phyloP scores from a whole-genome alignment of 1,140 invertebrate genomes.

The Mylabris phalerata region DNA sequence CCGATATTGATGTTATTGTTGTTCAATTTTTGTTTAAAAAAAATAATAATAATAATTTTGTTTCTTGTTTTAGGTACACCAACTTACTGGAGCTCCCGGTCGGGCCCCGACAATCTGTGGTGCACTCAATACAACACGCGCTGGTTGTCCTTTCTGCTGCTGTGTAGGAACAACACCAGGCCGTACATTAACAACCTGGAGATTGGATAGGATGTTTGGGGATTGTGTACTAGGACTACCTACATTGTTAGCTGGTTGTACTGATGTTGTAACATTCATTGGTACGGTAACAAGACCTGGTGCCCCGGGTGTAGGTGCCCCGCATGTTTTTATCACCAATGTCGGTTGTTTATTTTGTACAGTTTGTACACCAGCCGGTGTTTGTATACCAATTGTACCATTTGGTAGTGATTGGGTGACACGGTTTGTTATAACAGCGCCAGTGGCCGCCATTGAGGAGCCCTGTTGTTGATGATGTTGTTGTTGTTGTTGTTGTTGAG shows the following conservation, averaged over 20 bases:
- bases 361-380: slow-evolving; percentile 45
- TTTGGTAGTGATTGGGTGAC: slow-evolving; percentile 53
- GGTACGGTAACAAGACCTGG: slow-evolving; percentile 61
- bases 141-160: slow-evolving; percentile 62
- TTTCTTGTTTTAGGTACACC: slow-evolving; percentile 18
- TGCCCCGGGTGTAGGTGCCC: slow-evolving; percentile 45
- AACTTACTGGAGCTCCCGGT: slow-evolving; percentile 70
- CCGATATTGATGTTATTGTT: too few species aligned
- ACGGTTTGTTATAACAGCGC: slow-evolving; percentile 37
- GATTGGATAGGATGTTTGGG: slow-evolving; percentile 57
- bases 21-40: too few species aligned
- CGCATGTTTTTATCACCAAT: slow-evolving; percentile 62
- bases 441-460: slow-evolving; percentile 35
- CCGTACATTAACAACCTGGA: slow-evolving; percentile 81
- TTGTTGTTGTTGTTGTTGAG: too few species aligned
- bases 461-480: slow-evolving; percentile 23
- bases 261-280: slow-evolving; percentile 53
- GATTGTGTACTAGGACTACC: slow-evolving; percentile 42
- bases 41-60: too few species aligned
- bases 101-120: slow-evolving; percentile 73
- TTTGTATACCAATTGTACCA: slow-evolving; percentile 48
- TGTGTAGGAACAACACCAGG: slow-evolving; percentile 54
- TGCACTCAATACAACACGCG: slow-evolving; percentile 71
- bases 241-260: slow-evolving; percentile 41
- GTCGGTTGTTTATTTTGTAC: slow-evolving; percentile 57